Evolutionary conservation across 92 coral and sea anemone species (phyloP), one percentile per base, ranked within the genome.

Genomic region (Palythoa heliodiscus): DNA sequence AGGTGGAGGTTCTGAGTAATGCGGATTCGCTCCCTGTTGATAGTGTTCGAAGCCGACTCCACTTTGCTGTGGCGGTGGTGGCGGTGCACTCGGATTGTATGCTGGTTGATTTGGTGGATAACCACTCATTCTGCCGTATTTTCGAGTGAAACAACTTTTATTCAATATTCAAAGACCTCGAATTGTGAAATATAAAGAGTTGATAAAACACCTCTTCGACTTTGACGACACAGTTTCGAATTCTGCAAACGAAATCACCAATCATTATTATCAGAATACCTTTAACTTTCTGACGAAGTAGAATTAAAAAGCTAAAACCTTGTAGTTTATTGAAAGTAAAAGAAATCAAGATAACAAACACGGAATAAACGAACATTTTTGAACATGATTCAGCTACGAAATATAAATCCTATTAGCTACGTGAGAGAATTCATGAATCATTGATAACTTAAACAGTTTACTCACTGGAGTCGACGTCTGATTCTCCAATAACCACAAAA

Each of bases 21-120:
- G 95, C 12, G 97, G 95, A 5, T 98, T 98, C 24, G 96, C 90
- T 4, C 98, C 98, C 84, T 94, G 96, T 86, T 96, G 98, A 79
- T 95, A 79, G 12, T 90, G 98, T 58, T 95, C 98, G 80, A 91
- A 95, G 23, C 96, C 98, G 25, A 95, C 87, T 19, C 88, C 91
- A 52, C 84, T 84, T 50, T 80, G 67, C 11, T 76, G 84, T 35
- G 86, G 89, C 29, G 77, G 92, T 37, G 86, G 89, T 48, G 77
- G 92, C 23, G 86, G 91, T 19, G 94, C 89, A 15, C 81, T 68
- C 2, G 95, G 96, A 68, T 93, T 94, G 54, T 86, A 89, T 16
- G 98, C 93, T 53, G 98, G 98, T n/a, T 94, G 98, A 7, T 86
- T 93, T 9, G 86, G 60, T 20, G 84, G 89, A 54, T 93, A 91